Conservation (phyloP, 1,140 invertebrate genomes). For the Sinonovacula constricta region DNA sequence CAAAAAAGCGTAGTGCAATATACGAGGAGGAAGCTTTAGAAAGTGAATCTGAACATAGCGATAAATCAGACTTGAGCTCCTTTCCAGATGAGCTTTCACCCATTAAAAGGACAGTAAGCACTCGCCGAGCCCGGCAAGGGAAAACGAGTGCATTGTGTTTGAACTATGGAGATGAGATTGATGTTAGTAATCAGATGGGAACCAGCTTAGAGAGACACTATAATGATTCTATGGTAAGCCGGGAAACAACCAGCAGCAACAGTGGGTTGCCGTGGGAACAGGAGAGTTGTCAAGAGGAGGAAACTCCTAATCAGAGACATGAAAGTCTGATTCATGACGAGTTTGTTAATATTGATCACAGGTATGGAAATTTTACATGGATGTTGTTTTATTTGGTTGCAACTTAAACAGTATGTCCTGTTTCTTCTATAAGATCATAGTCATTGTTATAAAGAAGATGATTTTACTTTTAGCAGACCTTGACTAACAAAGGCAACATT, state of each 20-base stretch:
- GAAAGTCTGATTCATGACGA: slow-evolving; percentile 48
- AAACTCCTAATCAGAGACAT: neutral
- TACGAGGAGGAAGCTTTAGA: neutral
- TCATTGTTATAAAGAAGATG: too few species aligned
- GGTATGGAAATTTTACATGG: slow-evolving; percentile 4
- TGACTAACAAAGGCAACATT: neutral
- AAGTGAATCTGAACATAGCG: neutral
- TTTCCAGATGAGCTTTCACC: slow-evolving; percentile 38
- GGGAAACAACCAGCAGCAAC: neutral
- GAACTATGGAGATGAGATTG: too few species aligned
- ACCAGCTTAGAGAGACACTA: neutral
- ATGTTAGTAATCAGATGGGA: neutral
- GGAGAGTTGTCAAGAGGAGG: neutral
- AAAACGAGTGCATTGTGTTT: neutral
- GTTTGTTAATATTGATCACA: slow-evolving; percentile 48
- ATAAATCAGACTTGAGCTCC: neutral
- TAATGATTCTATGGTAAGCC: neutral
- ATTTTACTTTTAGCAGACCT: too few species aligned
- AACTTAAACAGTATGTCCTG: too few species aligned
- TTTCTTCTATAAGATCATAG: too few species aligned
- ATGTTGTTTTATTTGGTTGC: neutral
- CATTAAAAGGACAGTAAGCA: slow-evolving; percentile 16
- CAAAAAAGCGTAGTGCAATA: slow-evolving; percentile 26
- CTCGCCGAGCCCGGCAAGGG: too few species aligned
- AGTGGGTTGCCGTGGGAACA: slow-evolving; percentile 41